Base-by-base conservation (phyloP, 2,888 invertebrate species). In the Caenorhabditis becei region DNA sequence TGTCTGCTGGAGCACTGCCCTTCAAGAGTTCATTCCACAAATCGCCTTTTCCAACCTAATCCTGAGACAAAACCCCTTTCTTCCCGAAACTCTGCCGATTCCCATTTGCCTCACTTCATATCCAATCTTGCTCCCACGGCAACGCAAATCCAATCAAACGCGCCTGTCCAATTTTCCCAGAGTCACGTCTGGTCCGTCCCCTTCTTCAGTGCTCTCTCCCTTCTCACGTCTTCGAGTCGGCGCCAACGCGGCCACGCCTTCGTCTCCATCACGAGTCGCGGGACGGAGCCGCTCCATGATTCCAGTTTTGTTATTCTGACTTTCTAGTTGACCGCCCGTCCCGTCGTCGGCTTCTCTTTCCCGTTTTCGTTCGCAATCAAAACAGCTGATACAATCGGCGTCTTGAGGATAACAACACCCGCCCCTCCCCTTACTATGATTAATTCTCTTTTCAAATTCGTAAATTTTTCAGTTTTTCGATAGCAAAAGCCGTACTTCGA, bases 61-160 rank as follows among this genome's bases (percentile, higher is more conserved):
- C n/a, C n/a, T n/a, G n/a, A n/a, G n/a, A n/a, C n/a, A n/a, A 32
- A 32, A 32, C 32, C 32, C 10, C 10, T 10, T 10, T 4, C 10
- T 4, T 32, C 32, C 32, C 32, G 32, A 32, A 7, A 7, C 32
- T 32, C 32, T 10, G 32, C 4, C 4, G 4, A 32, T 32, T 26
- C 10, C 56, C 10, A 32, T 32, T 4, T 32, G 32, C 32, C 32
- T n/a, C 32, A 32, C 32, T 32, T 32, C 51, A 56, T 56, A 44
- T 63, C 18, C 18, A 71, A 63, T 44, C 26, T 26, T 18, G 41
- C 56, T 72, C 72, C 58, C 72, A 72, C 72, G 63, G 74, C 74
- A 74, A 74, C 51, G 10, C 59, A 37, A 72, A 74, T 74, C 65
- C 74, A 74, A 74, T 74, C 74, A 74, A 59, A 65, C n/a, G 18